Base-by-base conservation (phyloP, 2,797 vertebrate genomes). In the Arctocebus calabarensis region DNA sequence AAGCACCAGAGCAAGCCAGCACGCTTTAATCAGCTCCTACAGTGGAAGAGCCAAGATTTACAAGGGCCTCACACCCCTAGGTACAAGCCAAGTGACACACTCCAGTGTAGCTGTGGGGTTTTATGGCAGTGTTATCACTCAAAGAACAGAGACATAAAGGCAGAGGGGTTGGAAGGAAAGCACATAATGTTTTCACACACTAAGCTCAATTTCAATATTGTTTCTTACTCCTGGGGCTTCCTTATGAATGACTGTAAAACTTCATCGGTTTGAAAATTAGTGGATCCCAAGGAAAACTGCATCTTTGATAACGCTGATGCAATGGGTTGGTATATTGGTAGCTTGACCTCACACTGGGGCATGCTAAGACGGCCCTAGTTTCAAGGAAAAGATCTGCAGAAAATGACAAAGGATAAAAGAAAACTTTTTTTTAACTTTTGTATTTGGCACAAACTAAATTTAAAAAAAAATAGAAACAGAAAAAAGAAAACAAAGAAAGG, bases 11-110 rank as follows among this genome's bases (percentile, higher is more conserved):
- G 94, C 43, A 92, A 96, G 74, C 45, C 92, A 96, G 75, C 45
- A 12, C 23, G n/a, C 94, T 95, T 97, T 88, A 87, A 95, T 88
- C 62, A 45, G 88, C 95, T 95, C 98, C 77, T 78, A 82, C 77
- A 73, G 12, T 66, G 74, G 90, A 91, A 91, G 70, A 94, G 61
- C 83, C 45, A 97, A 98, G 88, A 87, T 79, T 94, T 97, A 91
- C 57, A 94, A 71, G 66, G 70, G 84, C 75, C 88, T 96, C 90
- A 71, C 95, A 95, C 89, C 79, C 96, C 79, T 95, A 98, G 89
- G 74, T 96, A 55, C 45, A 45, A 7, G 90, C 70, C 88, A 71
- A 97, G 88, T 57, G 83, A 97, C 79, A 87, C 83, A 64, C 94
- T 79, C 27, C 95, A 96, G 96, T 66, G 77, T 90, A 71, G 88